These are phyloP conservation scores for Masnerella sp. DNA, from an alignment of 2,888 invertebrate species.

Conservation along the genomic window DNA sequence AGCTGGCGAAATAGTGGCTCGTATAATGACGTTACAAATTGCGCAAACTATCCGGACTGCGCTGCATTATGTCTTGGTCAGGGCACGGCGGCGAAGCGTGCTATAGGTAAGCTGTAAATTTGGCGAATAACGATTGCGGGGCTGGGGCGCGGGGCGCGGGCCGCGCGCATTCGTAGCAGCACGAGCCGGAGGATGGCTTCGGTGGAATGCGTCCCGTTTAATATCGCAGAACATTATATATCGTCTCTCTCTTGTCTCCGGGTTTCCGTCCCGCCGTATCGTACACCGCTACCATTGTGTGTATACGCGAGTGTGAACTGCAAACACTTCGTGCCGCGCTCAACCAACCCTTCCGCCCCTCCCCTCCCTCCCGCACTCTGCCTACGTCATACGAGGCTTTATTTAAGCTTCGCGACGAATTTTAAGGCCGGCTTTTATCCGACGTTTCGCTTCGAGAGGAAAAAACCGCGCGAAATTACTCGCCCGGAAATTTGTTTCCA, in stretches of 20 bases:
- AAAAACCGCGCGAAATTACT: conserved; percentile 16
- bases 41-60: conserved; percentile 50
- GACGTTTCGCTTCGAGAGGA: conserved; percentile 6
- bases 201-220: conserved; percentile 78
- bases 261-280: conserved; percentile 69
- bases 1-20: conserved; percentile 26
- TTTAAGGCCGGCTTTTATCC: conserved; percentile 36
- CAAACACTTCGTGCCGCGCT: no score
- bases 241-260: conserved; percentile 71
- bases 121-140: conserved; percentile 74
- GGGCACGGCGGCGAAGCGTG: conserved; percentile 32
- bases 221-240: conserved; percentile 78
- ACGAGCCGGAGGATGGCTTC: conserved; percentile 74
- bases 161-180: conserved; percentile 75
- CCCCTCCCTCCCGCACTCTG: background rate
- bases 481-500: conserved; percentile 18
- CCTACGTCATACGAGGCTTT: conserved; percentile 45
- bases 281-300: conserved; percentile 60
- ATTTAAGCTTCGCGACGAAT: conserved; percentile 45
- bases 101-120: conserved; percentile 73
- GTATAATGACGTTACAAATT: conserved; percentile 58
- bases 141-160: conserved; percentile 65
- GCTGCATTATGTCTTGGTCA: conserved; percentile 57
- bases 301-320: conserved; percentile 57
- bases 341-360: no score